These are phyloP conservation scores for Leptonema lineaticorne DNA, from an alignment of 1,140 invertebrate genomes.

Conservation along the genomic window DNA sequence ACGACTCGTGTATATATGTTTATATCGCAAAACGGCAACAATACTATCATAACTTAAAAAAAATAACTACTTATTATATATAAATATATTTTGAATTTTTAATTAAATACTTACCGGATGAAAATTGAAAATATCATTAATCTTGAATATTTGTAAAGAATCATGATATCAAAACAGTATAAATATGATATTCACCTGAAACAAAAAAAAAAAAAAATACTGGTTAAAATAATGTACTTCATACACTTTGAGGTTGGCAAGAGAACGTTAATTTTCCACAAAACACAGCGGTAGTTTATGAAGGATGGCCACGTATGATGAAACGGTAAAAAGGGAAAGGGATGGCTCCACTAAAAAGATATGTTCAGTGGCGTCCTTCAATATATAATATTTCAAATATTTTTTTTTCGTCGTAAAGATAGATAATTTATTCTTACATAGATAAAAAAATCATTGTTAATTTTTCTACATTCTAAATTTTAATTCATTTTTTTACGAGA, in stretches of 20 bases:
- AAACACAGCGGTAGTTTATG: conserved; percentile 31
- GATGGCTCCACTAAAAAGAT: conserved; percentile 34
- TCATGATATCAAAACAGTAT: background rate
- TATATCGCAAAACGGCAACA: too few relatives aligned
- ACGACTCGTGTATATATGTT: too few relatives aligned
- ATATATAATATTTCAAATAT: background rate
- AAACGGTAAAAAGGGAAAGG: conserved; percentile 30
- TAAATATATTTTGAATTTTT: background rate
- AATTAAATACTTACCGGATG: too few relatives aligned
- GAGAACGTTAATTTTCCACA: conserved; percentile 38
- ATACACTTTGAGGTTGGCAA: background rate
- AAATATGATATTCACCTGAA: background rate
- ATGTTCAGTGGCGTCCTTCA: conserved; percentile 22
- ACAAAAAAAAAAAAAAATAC: conserved; percentile 1
- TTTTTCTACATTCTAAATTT: too few relatives aligned
- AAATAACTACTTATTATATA: background rate
- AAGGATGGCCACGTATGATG: conserved; percentile 37
- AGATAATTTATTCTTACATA: too few relatives aligned
- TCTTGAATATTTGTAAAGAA: too few relatives aligned
- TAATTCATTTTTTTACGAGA: too few relatives aligned
- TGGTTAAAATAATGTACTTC: background rate
- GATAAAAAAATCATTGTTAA: too few relatives aligned
- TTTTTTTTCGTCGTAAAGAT: too few relatives aligned
- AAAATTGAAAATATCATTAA: too few relatives aligned
- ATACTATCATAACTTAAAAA: background rate